Base-by-base conservation (phyloP, 2,113 vertebrate species). In the Cervus canadensis region DNA sequence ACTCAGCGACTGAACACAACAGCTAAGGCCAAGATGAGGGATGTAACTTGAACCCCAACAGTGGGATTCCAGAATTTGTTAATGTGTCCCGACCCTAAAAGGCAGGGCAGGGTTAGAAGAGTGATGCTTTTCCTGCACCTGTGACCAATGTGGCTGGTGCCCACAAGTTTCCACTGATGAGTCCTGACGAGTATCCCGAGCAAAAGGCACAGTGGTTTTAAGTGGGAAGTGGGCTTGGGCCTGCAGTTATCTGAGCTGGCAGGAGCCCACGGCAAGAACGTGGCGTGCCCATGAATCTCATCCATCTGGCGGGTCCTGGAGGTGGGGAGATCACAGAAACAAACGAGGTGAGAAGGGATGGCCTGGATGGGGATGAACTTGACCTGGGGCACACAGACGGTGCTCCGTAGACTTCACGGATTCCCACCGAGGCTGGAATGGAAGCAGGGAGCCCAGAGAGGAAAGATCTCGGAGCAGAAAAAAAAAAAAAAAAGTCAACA, bases 341-440 rank as follows among this genome's bases (percentile, higher is more conserved):
- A 36, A 48, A 14, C 1, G 2, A 45, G 30, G 2, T 26, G 43
- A 57, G 85, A 48, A 30, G 33, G 0, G 1, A 6, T 12, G 59
- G 23, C 6, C n/a, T 16, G 1, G 36, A 10, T 3, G 36, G 78
- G 64, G 30, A 0, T 17, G 36, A 28, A 30, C 12, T 16, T 33
- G 45, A 50, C 11, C 19, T 36, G 30, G 25, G 5, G 9, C 17
- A 13, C 12, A 14, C 5, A 25, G 11, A 21, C 0, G 21, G 57
- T 1, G 3, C 36, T 62, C 30, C 3, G 15, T 9, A 16, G 25
- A 25, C 60, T 0, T 2, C 4, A 21, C 0, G 1, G 23, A 28
- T 7, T 15, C 79, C 60, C 60, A 74, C 13, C 0, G 0, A 71
- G 56, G 17, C 40, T n/a, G 28, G 50, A 56, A n/a, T 0, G 33